phyloP scores from a whole-genome alignment of 2,797 vertebrate species.

The Sebastes oblongus region DNA sequence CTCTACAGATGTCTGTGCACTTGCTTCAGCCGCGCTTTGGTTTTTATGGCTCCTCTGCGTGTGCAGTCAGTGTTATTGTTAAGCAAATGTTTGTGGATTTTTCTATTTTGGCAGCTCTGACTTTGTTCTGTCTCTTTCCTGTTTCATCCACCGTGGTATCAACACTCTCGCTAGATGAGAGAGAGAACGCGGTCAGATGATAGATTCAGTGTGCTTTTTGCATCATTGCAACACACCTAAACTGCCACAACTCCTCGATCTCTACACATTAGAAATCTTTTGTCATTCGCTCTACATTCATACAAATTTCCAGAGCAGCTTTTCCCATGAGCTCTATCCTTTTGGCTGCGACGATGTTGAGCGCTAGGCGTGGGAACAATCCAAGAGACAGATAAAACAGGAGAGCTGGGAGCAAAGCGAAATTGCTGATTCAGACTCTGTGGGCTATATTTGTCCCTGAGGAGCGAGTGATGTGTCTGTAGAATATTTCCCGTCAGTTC shows the following conservation, averaged over 20 bases:
- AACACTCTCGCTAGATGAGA: neutral
- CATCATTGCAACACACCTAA: neutral
- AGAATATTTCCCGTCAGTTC: conserved; percentile 2
- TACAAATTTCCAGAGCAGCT: conserved; percentile 20
- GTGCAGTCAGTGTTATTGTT: conserved; percentile 6
- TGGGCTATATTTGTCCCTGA: neutral
- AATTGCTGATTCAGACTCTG: conserved; percentile 26
- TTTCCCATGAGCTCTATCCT: conserved; percentile 20
- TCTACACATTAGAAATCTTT: neutral
- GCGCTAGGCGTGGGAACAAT: conserved; percentile 37
- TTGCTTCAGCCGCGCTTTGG: conserved; percentile 2
- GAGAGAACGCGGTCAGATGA: neutral
- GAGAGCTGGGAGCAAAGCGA: conserved; percentile 27
- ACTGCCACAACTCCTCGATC: neutral
- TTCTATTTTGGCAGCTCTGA: neutral
- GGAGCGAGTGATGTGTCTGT: neutral
- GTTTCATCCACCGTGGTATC: neutral
- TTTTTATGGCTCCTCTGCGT: conserved; percentile 1
- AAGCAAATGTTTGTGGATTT: conserved; percentile 16
- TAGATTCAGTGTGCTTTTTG: neutral
- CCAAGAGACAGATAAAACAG: conserved; percentile 18
- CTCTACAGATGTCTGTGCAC: conserved; percentile 14
- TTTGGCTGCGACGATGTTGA: conserved; percentile 6
- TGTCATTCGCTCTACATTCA: neutral
- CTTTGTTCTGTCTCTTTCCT: neutral